These are phyloP conservation scores for Hylyphantes graminicola DNA, from an alignment of 1,140 invertebrate species.

Conservation along the genomic window DNA sequence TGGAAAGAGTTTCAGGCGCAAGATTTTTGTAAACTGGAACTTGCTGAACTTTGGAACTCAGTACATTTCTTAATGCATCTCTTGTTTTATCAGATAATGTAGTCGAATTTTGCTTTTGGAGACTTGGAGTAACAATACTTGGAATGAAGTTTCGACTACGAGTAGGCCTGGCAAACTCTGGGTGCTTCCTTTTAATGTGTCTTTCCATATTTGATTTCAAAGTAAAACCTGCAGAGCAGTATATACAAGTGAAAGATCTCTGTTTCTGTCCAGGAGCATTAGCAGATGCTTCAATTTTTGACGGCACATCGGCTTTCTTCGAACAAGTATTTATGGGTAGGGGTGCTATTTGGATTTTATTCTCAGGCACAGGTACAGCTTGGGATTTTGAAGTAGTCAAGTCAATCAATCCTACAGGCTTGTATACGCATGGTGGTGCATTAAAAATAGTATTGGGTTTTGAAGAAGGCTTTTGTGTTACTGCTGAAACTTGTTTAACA, in stretches of 20 bases:
- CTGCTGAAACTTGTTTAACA: slow-evolving; percentile 17
- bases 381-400: slow-evolving; percentile 8
- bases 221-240: slow-evolving; percentile 89
- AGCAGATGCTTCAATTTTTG: slow-evolving; percentile 65
- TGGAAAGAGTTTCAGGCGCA: slow-evolving; percentile 23
- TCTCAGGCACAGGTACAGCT: slow-evolving; percentile 9
- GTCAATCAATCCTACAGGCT: slow-evolving; percentile 5
- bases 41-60: slow-evolving; percentile 58
- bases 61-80: slow-evolving; percentile 61
- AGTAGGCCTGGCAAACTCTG: slow-evolving; percentile 70
- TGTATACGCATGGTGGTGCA: not conserved
- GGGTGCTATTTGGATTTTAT: slow-evolving; percentile 14
- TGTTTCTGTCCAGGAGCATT: slow-evolving; percentile 73
- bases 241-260: slow-evolving; percentile 87
- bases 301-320: slow-evolving; percentile 8
- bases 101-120: slow-evolving; percentile 42
- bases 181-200: slow-evolving; percentile 93
- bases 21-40: slow-evolving; percentile 42
- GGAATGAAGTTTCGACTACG: slow-evolving; percentile 57
- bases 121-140: slow-evolving; percentile 28
- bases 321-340: slow-evolving; percentile 20
- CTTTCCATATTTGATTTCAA: slow-evolving; percentile 92
- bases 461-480: slow-evolving; percentile 6
- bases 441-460: slow-evolving; percentile 45
- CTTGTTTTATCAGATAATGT: slow-evolving; percentile 61